Evolutionary conservation across 1,140 invertebrate genomes (phyloP).

Genomic region (Drosophila pandora): DNA sequence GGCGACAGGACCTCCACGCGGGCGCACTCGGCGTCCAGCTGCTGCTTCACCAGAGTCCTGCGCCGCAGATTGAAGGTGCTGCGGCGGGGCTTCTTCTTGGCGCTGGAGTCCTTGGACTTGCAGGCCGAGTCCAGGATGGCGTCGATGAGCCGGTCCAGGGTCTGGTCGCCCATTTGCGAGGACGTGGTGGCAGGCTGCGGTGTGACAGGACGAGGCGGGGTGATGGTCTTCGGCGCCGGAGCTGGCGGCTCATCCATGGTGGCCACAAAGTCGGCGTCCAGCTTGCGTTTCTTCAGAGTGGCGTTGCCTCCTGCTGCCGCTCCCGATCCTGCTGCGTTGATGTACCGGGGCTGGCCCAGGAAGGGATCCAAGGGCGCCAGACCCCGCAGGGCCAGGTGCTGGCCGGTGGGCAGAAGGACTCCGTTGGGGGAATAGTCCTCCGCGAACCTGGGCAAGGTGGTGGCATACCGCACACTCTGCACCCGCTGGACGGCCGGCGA

Average conservation of each 20-base stretch:
- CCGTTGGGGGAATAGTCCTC: constrained; percentile 77
- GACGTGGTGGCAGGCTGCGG: constrained; percentile 47
- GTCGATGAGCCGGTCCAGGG: constrained; percentile 78
- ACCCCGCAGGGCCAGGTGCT: constrained; percentile 70
- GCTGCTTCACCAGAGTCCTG: constrained; percentile 75
- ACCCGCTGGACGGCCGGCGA: constrained; percentile 26
- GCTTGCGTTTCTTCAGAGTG: constrained; percentile 50
- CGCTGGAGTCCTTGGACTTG: constrained; percentile 60
- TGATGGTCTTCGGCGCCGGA: neutral
- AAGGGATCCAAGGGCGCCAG: constrained; percentile 71
- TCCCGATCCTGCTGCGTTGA: constrained; percentile 17
- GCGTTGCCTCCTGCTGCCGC: constrained; percentile 8
- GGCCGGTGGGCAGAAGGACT: constrained; percentile 53
- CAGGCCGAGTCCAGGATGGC: constrained; percentile 80
- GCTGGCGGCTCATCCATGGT: constrained; percentile 37
- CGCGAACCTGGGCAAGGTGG: constrained; percentile 69
- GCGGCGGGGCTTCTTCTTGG: constrained; percentile 66
- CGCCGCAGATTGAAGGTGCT: constrained; percentile 73
- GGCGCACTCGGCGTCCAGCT: constrained; percentile 41
- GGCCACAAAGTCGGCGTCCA: constrained; percentile 67
- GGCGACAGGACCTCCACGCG: constrained; percentile 63
- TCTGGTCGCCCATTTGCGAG: constrained; percentile 75
- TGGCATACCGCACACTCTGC: constrained; percentile 63
- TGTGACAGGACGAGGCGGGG: constrained; percentile 22
- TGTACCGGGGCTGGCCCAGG: constrained; percentile 72